These are phyloP conservation scores for Gephyroberyx darwinii DNA, from an alignment of 2,797 vertebrate genomes.

Conservation along the genomic window DNA sequence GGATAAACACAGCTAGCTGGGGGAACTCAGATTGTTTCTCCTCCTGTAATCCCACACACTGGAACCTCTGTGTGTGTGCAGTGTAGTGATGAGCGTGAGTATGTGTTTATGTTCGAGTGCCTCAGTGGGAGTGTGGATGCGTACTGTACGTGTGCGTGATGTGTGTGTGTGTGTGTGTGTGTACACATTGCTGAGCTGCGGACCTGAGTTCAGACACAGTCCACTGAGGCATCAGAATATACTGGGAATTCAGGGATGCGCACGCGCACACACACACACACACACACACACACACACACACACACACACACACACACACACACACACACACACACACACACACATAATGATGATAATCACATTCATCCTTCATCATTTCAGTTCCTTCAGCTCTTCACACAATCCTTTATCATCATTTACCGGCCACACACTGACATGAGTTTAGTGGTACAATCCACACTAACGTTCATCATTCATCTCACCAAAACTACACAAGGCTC, in stretches of 20 bases:
- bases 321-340: slow-evolving; percentile 1
- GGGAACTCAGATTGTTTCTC: slow-evolving; percentile 47
- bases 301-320: not conserved
- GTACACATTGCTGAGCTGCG: not conserved
- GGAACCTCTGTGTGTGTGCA: slow-evolving; percentile 28
- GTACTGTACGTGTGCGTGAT: not conserved
- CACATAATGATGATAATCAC: not conserved
- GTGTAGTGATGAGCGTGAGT: slow-evolving; percentile 11
- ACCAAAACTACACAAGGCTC: slow-evolving; percentile 34
- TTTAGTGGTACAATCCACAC: slow-evolving; percentile 13
- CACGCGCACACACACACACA: not conserved
- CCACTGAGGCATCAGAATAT: not conserved
- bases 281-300: slow-evolving; percentile 2
- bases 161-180: not conserved
- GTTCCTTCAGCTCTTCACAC: no score
- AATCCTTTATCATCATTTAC: no score
- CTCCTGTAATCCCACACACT: slow-evolving; percentile 37
- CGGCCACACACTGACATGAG: not conserved
- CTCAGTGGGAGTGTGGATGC: slow-evolving; percentile 7
- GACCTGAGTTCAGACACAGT: not conserved
- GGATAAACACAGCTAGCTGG: slow-evolving; percentile 41
- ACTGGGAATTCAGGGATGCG: not conserved
- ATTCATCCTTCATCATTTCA: not conserved
- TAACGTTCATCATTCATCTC: not conserved
- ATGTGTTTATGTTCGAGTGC: not conserved